Percentiles rank a stretch among this genome's conserved stretches.
phyloP scores from a whole-genome alignment of 2,797 vertebrate species.

The Micropoecilia bifurca region DNA sequence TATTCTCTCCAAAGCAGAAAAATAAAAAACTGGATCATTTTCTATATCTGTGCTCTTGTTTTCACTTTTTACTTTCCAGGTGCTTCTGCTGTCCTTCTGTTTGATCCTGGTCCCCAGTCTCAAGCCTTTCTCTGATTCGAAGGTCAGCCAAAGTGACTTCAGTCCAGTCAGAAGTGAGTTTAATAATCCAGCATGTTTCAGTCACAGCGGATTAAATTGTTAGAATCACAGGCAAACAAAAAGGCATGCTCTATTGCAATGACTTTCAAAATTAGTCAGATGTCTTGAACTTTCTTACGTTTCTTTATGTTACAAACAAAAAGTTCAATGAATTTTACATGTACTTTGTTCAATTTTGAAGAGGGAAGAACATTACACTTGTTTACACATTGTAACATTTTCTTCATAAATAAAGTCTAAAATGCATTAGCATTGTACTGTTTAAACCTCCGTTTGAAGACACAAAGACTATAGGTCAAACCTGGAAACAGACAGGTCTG shows the following conservation, averaged over 20 bases:
- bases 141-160: slow-evolving; percentile 82
- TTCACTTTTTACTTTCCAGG: slow-evolving; percentile 54
- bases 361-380: background rate
- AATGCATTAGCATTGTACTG: background rate
- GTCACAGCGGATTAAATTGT: slow-evolving; percentile 31
- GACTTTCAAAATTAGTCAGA: background rate
- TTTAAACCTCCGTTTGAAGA: background rate
- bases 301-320: background rate
- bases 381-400: background rate
- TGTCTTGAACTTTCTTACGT: background rate
- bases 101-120: slow-evolving; percentile 82
- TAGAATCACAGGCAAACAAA: slow-evolving; percentile 22
- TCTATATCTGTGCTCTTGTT: slow-evolving; percentile 8
- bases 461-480: too few species aligned
- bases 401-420: background rate
- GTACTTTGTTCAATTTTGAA: background rate
- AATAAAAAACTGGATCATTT: too few species aligned
- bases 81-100: slow-evolving; percentile 82
- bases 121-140: slow-evolving; percentile 78
- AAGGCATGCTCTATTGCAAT: background rate
- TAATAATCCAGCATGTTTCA: slow-evolving; percentile 44
- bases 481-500: background rate
- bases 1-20: background rate
- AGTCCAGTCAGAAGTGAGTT: slow-evolving; percentile 82
- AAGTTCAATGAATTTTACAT: background rate